A percentile compares a stretch with the other conserved stretches of the same genome.
Evolutionary conservation across 2,113 vertebrate species (phyloP).

Genomic region (Sminthopsis crassicaudata): DNA sequence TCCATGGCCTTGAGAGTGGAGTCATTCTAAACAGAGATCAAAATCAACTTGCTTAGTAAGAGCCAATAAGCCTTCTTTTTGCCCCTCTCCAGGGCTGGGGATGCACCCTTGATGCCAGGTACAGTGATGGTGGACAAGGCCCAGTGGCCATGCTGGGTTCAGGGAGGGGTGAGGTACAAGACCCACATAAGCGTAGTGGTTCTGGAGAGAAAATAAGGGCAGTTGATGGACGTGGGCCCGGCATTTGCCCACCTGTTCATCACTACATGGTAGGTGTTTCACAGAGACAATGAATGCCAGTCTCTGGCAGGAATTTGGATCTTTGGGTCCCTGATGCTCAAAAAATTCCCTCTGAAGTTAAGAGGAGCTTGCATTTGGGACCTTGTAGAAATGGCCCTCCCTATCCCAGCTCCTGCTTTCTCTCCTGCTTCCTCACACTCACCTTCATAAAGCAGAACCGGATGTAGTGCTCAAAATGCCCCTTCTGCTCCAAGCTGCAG

Average conservation of each 20-base stretch:
- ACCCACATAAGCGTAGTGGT: not conserved
- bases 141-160: not conserved
- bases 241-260: not conserved
- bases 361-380: not conserved
- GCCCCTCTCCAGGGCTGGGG: not conserved
- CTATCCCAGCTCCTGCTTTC: not conserved
- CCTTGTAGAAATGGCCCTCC: not conserved
- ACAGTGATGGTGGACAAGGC: not conserved
- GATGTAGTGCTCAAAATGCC: slow-evolving; percentile 90
- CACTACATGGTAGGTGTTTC: not conserved
- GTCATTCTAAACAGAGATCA: slow-evolving; percentile 86
- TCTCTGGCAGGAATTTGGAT: not conserved
- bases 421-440: slow-evolving; percentile 41
- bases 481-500: slow-evolving; percentile 87
- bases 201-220: not conserved
- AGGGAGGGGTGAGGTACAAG: not conserved
- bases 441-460: slow-evolving; percentile 98
- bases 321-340: not conserved
- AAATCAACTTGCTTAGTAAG: not conserved
- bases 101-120: not conserved
- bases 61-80: not conserved
- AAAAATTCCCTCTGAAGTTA: not conserved
- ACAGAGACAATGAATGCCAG: not conserved
- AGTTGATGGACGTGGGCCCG: not conserved
- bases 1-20: slow-evolving; percentile 91